Evolutionary conservation across 2,888 invertebrate species (phyloP).

Genomic region (Lasioglossum calceatum): DNA sequence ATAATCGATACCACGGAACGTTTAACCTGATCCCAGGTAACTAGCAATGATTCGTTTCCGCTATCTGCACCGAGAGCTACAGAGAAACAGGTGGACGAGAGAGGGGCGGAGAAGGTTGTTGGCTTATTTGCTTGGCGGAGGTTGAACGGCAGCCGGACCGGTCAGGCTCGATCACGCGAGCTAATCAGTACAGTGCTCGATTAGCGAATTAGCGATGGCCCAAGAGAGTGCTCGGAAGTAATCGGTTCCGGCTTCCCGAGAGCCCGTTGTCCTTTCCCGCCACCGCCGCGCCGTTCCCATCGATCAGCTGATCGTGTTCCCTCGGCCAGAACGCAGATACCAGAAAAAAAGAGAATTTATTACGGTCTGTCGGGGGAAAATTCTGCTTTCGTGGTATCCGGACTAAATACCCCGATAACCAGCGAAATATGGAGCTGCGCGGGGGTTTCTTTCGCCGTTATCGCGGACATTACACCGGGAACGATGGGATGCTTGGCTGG

Average conservation of each 20-base stretch:
- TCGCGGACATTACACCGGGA: neutral
- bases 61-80: neutral
- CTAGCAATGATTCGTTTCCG: slow-evolving; percentile 17
- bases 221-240: slow-evolving; percentile 52
- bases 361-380: neutral
- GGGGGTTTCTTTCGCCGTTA: neutral
- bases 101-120: no score
- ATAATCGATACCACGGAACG: neutral
- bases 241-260: slow-evolving; percentile 47
- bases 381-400: slow-evolving; percentile 13
- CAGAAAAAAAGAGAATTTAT: slow-evolving; percentile 55
- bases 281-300: slow-evolving; percentile 19
- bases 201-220: slow-evolving; percentile 60
- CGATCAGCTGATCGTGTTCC: slow-evolving; percentile 62
- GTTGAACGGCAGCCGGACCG: neutral
- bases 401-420: slow-evolving; percentile 26
- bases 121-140: slow-evolving; percentile 24
- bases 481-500: neutral
- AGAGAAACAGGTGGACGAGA: neutral
- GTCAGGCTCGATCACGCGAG: slow-evolving; percentile 44
- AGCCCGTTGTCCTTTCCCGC: slow-evolving; percentile 12
- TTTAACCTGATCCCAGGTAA: slow-evolving; percentile 28
- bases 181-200: slow-evolving; percentile 59
- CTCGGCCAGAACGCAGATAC: slow-evolving; percentile 49
- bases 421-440: neutral